Conservation (phyloP, 2,113 vertebrate genomes). For the Sclerurus mexicanus region DNA sequence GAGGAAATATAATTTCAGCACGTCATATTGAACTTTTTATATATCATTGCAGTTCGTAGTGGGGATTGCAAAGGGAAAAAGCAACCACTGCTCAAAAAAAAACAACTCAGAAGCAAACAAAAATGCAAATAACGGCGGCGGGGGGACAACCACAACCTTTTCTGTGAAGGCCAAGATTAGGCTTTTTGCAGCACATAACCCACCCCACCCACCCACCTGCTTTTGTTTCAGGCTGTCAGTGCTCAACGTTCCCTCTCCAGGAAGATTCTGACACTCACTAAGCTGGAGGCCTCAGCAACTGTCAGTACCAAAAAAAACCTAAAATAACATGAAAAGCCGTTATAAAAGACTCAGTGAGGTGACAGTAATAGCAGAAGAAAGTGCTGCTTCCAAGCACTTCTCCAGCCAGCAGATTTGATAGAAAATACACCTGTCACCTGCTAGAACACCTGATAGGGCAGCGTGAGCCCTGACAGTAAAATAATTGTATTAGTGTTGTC, state of each 20-base stretch:
- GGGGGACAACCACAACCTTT: neutral
- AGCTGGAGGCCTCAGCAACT: neutral
- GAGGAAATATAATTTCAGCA: neutral
- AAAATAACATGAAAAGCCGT: neutral
- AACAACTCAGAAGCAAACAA: neutral
- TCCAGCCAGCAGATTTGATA: neutral
- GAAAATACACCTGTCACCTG: neutral
- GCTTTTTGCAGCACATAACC: neutral
- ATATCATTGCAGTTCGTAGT: neutral
- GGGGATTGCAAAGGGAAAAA: neutral
- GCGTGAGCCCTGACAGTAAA: neutral
- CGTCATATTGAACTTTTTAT: neutral
- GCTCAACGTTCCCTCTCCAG: neutral
- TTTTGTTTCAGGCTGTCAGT: neutral
- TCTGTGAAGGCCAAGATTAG: neutral
- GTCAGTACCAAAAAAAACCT: neutral
- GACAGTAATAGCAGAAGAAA: neutral
- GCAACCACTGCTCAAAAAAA: neutral
- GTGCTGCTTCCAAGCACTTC: neutral
- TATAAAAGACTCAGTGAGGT: neutral
- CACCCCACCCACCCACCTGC: neutral
- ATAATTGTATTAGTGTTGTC: rapidly evolving
- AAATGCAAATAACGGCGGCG: neutral
- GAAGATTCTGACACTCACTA: neutral
- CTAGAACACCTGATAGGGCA: neutral